Percentiles rank a stretch among this genome's conserved stretches.
These are phyloP conservation scores for Chitala chitala DNA, from an alignment of 2,113 vertebrate species.

Conservation along the genomic window DNA sequence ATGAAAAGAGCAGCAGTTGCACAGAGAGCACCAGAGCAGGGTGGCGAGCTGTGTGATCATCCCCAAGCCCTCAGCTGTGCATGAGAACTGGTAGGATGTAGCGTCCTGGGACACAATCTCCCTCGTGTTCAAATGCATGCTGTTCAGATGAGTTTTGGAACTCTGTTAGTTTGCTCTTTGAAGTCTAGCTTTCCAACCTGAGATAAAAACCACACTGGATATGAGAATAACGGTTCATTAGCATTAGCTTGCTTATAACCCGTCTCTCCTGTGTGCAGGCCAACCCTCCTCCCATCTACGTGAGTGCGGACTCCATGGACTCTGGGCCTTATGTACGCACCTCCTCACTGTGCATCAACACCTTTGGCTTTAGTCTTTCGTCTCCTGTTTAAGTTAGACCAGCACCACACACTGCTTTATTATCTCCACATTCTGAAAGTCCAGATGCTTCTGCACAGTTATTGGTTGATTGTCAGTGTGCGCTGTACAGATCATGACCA, in stretches of 20 bases:
- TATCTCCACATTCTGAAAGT: background rate
- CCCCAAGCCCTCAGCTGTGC: too few species aligned
- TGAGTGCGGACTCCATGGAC: conserved; percentile 86
- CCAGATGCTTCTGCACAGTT: background rate
- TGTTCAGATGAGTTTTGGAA: too few species aligned
- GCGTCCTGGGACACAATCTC: too few species aligned
- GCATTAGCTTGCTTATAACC: background rate
- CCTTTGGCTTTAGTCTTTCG: too few species aligned
- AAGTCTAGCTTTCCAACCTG: too few species aligned
- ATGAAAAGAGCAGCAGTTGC: too few species aligned
- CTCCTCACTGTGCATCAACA: conserved; percentile 40
- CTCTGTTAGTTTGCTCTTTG: too few species aligned
- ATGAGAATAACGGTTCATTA: background rate
- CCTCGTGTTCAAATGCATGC: too few species aligned
- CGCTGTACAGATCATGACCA: background rate
- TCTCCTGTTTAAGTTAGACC: too few species aligned
- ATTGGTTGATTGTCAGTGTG: background rate
- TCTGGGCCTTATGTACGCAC: conserved; percentile 87
- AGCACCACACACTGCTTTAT: background rate
- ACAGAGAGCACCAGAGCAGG: too few species aligned
- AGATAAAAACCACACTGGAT: background rate
- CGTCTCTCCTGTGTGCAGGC: conserved; percentile 61
- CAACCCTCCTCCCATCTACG: conserved; percentile 80
- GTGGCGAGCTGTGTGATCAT: too few species aligned
- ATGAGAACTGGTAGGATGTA: too few species aligned